Evolutionary conservation across 2,113 vertebrate genomes (phyloP).

Genomic region (Hiodon alosoides): DNA sequence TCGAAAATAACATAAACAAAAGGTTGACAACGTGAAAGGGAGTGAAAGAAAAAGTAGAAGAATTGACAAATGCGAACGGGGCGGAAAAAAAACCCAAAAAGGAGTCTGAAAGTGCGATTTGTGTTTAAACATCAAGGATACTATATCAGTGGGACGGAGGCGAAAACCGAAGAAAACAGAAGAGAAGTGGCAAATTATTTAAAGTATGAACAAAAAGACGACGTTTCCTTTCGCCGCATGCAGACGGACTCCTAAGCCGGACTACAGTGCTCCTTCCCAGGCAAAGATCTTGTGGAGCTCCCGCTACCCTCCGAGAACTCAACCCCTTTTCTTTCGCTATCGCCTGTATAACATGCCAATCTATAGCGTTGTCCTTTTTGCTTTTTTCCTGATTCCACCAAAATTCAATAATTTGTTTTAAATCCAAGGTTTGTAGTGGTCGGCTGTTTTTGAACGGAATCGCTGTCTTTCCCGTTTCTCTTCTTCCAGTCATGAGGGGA

Average conservation of each 20-base stretch:
- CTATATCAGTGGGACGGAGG: constrained; percentile 38
- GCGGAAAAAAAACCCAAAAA: constrained; percentile 58
- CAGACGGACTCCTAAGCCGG: constrained; percentile 65
- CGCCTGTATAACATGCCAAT: constrained; percentile 52
- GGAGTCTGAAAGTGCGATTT: constrained; percentile 50
- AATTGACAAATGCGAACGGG: constrained; percentile 50
- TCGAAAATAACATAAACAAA: constrained; percentile 46
- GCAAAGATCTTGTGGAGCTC: constrained; percentile 59
- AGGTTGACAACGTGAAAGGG: constrained; percentile 52
- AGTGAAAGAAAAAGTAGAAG: constrained; percentile 49
- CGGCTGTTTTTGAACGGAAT: constrained; percentile 54
- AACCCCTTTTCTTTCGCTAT: constrained; percentile 35
- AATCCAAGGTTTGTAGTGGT: constrained; percentile 54
- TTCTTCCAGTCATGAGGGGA: constrained; percentile 64
- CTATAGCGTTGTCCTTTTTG: constrained; percentile 43
- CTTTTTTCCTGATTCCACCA: constrained; percentile 36
- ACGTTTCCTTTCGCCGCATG: constrained; percentile 50
- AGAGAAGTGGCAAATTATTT: constrained; percentile 46
- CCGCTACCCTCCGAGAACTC: constrained; percentile 54
- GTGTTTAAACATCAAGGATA: constrained; percentile 53
- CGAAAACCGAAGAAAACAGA: constrained; percentile 36
- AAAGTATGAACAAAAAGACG: constrained; percentile 41
- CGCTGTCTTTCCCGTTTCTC: constrained; percentile 60
- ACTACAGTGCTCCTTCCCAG: constrained; percentile 61
- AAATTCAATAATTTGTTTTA: constrained; percentile 50